phyloP scores from a whole-genome alignment of 53 echinoderm and acorn worm species.

The Paracentrotus lividus region DNA sequence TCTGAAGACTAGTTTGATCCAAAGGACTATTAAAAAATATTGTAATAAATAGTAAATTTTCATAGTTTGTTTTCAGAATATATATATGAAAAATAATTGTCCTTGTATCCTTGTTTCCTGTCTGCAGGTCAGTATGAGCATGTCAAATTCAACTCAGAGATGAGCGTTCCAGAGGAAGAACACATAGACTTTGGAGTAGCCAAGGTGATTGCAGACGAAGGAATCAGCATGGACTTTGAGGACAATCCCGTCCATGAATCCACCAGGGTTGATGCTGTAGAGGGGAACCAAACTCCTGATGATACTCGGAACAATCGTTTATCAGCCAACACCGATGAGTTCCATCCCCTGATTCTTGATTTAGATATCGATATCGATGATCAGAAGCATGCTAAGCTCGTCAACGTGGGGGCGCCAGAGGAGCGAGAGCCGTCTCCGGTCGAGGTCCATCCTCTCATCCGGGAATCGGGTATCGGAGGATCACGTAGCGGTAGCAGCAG shows the following conservation, averaged over 20 bases:
- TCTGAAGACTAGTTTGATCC: no score
- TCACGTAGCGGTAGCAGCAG: conserved; percentile 72
- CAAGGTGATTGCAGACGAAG: conserved; percentile 77
- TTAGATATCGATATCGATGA: conserved; percentile 56
- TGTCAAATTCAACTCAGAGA: conserved; percentile 63
- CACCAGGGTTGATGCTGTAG: conserved; percentile 54
- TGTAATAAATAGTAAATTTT: no score
- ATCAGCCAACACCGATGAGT: conserved; percentile 16
- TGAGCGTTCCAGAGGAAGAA: conserved; percentile 60
- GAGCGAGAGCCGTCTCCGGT: conserved; percentile 28
- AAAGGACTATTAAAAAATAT: no score
- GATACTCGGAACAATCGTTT: conserved; percentile 1
- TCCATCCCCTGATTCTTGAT: conserved; percentile 46
- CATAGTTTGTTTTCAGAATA: background rate
- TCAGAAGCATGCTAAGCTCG: conserved; percentile 40
- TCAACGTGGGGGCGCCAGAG: conserved; percentile 7
- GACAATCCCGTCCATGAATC: conserved; percentile 70
- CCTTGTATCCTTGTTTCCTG: no score
- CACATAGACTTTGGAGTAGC: conserved; percentile 17
- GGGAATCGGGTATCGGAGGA: conserved; percentile 76
- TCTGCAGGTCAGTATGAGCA: conserved; percentile 62
- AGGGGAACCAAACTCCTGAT: conserved; percentile 41
- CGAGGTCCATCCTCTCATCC: conserved; percentile 56
- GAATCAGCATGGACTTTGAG: conserved; percentile 88
- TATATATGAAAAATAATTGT: no score